Evolutionary conservation across 2,113 vertebrate species (phyloP), one percentile per base, ranked within the genome.

Genomic region (Gallinago undulata): DNA sequence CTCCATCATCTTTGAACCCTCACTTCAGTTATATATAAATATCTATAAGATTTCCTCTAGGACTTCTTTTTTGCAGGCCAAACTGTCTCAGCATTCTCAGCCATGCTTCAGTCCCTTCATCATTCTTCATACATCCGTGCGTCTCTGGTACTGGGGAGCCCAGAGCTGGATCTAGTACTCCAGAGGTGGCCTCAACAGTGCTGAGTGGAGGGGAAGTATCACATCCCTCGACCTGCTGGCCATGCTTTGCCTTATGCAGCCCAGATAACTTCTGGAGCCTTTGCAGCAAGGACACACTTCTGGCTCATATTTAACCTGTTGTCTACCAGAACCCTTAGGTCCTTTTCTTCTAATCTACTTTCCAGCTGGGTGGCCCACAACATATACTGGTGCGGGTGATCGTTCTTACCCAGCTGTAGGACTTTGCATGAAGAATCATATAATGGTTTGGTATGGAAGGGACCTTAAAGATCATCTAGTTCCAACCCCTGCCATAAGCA

Each of bases 321-420:
- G 59, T n/a, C 45, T 28, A 25, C 27, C 28, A 62, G 47, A 22
- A 39, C 28, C 37, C 21, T 35, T 35, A 41, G 22, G 30, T 57
- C 60, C 47, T 78, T 64, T 78, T 39, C 59, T 33, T 35, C 28
- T 11, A 50, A 50, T 21, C n/a, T 62, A 16, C 8, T 64, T 70
- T 24, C 33, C 66, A 63, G 64, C 33, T 70, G 33, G 33, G 10
- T 62, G 13, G 22, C 16, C 14, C 16, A 33, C 55, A 45, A 18
- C 1, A 0, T 56, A 27, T 56, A 11, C 21, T 60, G 55, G 16
- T 35, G 12, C 12, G 27, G 9, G 5, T 9, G 4, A 9, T 50
- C n/a, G 15, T 67, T 76, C 69, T 74, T 33, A 23, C 14, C 18
- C 35, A 51, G 35, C 5, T 59, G n/a, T 22, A 22, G 19, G 47